These are phyloP conservation scores for Tapirus terrestris DNA, from an alignment of 2,113 vertebrate species.

Conservation along the genomic window DNA sequence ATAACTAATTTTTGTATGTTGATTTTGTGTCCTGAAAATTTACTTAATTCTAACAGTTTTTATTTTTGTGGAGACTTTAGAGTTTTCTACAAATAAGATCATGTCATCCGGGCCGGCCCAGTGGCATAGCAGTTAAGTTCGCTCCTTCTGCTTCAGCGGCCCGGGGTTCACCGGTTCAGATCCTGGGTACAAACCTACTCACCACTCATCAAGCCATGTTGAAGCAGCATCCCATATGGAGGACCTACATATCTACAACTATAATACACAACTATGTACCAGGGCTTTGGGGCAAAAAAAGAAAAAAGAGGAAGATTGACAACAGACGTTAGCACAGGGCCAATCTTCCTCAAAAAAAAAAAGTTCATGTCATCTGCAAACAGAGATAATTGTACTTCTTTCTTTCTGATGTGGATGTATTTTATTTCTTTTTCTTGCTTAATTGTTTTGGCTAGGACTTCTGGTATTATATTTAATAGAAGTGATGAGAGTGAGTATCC, in stretches of 20 bases:
- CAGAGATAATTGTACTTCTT: background rate
- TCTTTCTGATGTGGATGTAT: background rate
- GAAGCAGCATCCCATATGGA: no score
- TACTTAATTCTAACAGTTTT: background rate
- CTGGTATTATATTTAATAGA: background rate
- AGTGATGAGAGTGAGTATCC: background rate
- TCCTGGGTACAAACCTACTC: no score
- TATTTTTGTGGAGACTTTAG: background rate
- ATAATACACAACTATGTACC: no score
- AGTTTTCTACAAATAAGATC: background rate
- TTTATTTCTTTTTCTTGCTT: background rate
- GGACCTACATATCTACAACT: no score
- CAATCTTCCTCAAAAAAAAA: no score
- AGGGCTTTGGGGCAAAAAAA: no score
- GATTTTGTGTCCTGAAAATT: background rate
- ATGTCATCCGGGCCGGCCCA: background rate
- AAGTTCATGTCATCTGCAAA: background rate
- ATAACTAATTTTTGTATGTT: background rate
- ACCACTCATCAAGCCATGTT: no score
- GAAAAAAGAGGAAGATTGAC: no score
- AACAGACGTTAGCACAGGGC: no score
- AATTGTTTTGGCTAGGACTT: background rate
- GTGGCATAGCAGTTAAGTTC: no score
- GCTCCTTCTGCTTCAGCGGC: no score
- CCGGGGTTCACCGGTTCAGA: no score